Percentiles rank a stretch among this genome's conserved stretches.
phyloP scores from a whole-genome alignment of 2,797 vertebrate genomes.

The Australoheros facetus region DNA sequence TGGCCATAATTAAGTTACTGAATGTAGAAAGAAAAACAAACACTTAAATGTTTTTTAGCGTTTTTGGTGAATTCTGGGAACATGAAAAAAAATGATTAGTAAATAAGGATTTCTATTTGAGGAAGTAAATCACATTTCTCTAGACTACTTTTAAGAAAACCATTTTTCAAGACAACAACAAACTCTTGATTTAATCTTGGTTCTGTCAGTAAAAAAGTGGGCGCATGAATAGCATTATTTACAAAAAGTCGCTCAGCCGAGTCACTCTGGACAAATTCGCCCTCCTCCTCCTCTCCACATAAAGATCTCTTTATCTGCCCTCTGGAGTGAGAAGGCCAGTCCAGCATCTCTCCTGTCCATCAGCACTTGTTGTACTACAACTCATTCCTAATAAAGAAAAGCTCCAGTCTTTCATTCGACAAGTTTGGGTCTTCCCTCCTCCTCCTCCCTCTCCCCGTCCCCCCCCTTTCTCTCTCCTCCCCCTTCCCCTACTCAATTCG shows the following conservation, averaged over 20 bases:
- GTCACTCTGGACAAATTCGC: slow-evolving; percentile 69
- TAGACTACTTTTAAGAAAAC: not conserved
- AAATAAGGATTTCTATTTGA: not conserved
- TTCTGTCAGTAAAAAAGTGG: not conserved
- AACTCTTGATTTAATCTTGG: not conserved
- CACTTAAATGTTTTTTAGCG: too few species aligned
- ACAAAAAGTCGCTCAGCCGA: slow-evolving; percentile 40
- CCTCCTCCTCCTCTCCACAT: slow-evolving; percentile 48
- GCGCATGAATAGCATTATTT: slow-evolving; percentile 26
- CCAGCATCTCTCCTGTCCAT: slow-evolving; percentile 62
- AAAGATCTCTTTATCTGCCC: slow-evolving; percentile 78
- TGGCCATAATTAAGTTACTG: slow-evolving; percentile 18
- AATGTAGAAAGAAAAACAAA: slow-evolving; percentile 6
- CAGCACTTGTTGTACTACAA: slow-evolving; percentile 80
- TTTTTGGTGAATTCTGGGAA: not conserved
- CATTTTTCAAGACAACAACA: not conserved
- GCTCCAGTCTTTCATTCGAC: slow-evolving; percentile 74
- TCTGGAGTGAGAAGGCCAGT: slow-evolving; percentile 71
- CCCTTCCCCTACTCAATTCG: slow-evolving; percentile 70
- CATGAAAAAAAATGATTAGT: not conserved
- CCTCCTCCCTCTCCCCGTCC: slow-evolving; percentile 26
- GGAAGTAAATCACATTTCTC: not conserved
- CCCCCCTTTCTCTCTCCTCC: slow-evolving; percentile 20
- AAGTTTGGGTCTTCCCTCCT: slow-evolving; percentile 61
- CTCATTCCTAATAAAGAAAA: slow-evolving; percentile 73